A percentile compares a stretch with the other conserved stretches of the same genome.
Evolutionary conservation across 2,797 vertebrate species (phyloP).

Genomic region (Trematomus bernacchii): DNA sequence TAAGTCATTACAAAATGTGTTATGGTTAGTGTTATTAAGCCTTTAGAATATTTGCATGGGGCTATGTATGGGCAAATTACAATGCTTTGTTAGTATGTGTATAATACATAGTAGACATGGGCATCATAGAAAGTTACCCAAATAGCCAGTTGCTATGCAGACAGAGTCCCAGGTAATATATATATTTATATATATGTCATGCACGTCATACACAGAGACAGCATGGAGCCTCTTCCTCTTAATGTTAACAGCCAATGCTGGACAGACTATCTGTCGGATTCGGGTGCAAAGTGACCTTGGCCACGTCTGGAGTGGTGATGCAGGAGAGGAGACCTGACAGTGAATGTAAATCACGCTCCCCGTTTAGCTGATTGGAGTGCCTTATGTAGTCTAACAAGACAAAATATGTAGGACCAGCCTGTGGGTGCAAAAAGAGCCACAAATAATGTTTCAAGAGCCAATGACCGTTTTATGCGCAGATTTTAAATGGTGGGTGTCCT

Average conservation of each 20-base stretch:
- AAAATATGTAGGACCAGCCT: constrained; percentile 58
- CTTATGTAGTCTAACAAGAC: constrained; percentile 54
- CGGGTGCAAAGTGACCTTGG: constrained; percentile 72
- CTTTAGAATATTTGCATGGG: no score
- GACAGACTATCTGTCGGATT: constrained; percentile 57
- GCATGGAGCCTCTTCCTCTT: constrained; percentile 9
- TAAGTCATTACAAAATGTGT: no score
- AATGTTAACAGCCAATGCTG: constrained; percentile 35
- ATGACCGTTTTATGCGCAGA: constrained; percentile 70
- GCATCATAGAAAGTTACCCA: no score
- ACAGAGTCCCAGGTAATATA: background rate
- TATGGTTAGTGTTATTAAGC: no score
- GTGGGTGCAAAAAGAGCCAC: constrained; percentile 47
- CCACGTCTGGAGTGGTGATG: constrained; percentile 54
- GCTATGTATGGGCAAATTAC: no score
- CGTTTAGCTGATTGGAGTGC: constrained; percentile 78
- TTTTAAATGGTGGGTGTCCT: constrained; percentile 67
- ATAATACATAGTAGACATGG: no score
- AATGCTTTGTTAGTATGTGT: no score
- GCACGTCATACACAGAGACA: background rate
- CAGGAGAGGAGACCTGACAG: constrained; percentile 57
- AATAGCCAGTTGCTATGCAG: background rate
- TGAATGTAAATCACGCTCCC: constrained; percentile 74
- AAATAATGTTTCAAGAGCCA: constrained; percentile 64
- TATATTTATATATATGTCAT: background rate